Percentiles rank a stretch among this genome's conserved stretches.
These are phyloP conservation scores for Diabrotica balteata DNA, from an alignment of 2,888 invertebrate genomes.

Conservation along the genomic window DNA sequence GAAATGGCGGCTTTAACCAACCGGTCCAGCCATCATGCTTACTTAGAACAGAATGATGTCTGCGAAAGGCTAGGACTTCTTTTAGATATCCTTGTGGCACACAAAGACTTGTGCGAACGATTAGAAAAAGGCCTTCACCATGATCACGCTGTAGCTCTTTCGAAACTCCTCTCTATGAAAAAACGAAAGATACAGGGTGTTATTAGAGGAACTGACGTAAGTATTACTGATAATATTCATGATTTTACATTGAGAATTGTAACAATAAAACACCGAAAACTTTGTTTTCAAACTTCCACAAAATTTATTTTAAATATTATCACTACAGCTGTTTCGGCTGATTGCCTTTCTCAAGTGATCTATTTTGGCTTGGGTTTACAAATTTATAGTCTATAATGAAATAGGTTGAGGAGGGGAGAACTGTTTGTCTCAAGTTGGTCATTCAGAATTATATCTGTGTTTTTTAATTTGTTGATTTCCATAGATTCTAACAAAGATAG, in stretches of 20 bases:
- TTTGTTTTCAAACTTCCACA: too few relatives aligned
- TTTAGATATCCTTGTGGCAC: constrained; percentile 64
- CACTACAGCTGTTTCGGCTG: too few relatives aligned
- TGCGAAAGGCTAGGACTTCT: constrained; percentile 65
- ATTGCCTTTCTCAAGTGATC: too few relatives aligned
- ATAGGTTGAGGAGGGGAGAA: too few relatives aligned
- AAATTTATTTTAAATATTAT: too few relatives aligned
- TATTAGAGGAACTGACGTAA: constrained; percentile 68
- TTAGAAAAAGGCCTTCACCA: constrained; percentile 68
- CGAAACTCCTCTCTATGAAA: constrained; percentile 68
- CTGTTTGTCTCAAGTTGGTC: too few relatives aligned
- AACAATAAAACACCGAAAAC: too few relatives aligned
- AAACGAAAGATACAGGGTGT: constrained; percentile 70
- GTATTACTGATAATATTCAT: constrained; percentile 38
- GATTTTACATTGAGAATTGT: not conserved
- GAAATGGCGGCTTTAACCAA: constrained; percentile 63
- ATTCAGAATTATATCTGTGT: too few relatives aligned
- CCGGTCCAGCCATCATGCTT: constrained; percentile 63
- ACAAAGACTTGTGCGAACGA: constrained; percentile 67
- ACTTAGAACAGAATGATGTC: constrained; percentile 64
- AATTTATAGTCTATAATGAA: too few relatives aligned
- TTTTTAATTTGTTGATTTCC: too few relatives aligned
- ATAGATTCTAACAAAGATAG: too few relatives aligned
- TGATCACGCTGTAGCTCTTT: constrained; percentile 68
- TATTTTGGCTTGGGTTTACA: too few relatives aligned